Percentiles rank a stretch among this genome's conserved stretches.
Evolutionary conservation across 2,797 vertebrate species (phyloP).

Genomic region (Aotus griseimembra): DNA sequence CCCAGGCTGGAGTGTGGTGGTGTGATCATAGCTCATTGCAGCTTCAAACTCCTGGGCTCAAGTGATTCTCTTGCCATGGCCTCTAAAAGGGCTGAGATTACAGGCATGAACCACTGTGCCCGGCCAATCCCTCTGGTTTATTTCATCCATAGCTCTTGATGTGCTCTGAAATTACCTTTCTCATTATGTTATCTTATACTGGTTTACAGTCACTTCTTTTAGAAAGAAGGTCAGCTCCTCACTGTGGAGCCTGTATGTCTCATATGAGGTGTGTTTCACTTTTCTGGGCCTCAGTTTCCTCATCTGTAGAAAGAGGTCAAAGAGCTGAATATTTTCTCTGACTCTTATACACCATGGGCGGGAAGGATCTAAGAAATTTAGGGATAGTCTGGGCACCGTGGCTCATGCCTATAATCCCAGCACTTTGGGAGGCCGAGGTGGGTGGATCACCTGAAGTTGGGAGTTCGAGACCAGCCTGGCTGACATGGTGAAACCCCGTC

Average conservation of each 20-base stretch:
- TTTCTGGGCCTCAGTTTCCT: not conserved
- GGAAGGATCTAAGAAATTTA: not conserved
- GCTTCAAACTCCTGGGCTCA: not conserved
- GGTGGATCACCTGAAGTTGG: not conserved
- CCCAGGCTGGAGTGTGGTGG: not conserved
- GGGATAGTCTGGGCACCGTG: not conserved
- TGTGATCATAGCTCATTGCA: not conserved
- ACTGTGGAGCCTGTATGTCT: not conserved
- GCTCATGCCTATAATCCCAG: not conserved
- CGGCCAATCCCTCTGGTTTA: not conserved
- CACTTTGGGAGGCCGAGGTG: not conserved
- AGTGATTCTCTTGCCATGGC: not conserved
- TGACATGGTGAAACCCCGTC: not conserved
- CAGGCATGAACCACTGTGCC: not conserved
- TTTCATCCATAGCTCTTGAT: not conserved
- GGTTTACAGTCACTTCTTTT: too few species aligned
- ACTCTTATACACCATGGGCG: not conserved
- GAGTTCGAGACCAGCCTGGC: not conserved
- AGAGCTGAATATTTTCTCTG: not conserved
- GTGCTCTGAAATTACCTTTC: not conserved
- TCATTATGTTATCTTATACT: not conserved
- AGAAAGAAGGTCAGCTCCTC: not conserved
- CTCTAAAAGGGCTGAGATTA: not conserved
- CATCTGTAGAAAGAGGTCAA: not conserved
- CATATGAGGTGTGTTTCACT: not conserved